phyloP scores from a whole-genome alignment of 1,140 invertebrate species.

The Halictus rubicundus region DNA sequence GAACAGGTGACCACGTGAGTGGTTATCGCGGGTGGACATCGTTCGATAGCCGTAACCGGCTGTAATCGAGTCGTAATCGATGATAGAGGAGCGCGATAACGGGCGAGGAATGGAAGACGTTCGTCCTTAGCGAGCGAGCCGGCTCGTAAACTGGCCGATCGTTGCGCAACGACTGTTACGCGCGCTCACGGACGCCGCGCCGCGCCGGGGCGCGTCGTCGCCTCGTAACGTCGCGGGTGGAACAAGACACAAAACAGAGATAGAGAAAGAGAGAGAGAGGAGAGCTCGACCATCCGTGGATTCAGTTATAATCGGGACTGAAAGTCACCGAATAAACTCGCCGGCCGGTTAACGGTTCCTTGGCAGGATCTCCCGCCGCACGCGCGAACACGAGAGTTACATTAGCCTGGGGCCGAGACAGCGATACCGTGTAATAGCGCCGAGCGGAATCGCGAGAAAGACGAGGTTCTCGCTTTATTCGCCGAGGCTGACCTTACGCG shows the following conservation, averaged over 20 bases:
- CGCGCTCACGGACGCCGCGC: constrained; percentile 28
- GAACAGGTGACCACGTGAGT: too few relatives aligned
- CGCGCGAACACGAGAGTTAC: constrained; percentile 57
- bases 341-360: constrained; percentile 51
- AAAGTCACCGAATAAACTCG: constrained; percentile 57
- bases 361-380: constrained; percentile 33
- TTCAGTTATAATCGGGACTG: constrained; percentile 55
- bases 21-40: constrained; percentile 25
- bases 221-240: constrained; percentile 30
- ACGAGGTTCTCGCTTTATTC: constrained; percentile 35
- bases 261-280: neutral
- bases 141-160: constrained; percentile 60
- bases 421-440: constrained; percentile 44
- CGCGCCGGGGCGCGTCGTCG: constrained; percentile 11
- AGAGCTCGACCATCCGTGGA: constrained; percentile 5
- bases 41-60: constrained; percentile 35
- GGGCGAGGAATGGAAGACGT: neutral
- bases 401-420: constrained; percentile 53
- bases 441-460: neutral
- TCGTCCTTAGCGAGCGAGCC: constrained; percentile 37
- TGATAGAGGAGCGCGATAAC: constrained; percentile 45
- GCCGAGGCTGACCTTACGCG: constrained; percentile 15
- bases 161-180: constrained; percentile 61
- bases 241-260: constrained; percentile 2
- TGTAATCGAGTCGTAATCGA: constrained; percentile 53